These are phyloP conservation scores for Sebastes trivittatus DNA, from an alignment of 2,797 vertebrate genomes.

Conservation along the genomic window DNA sequence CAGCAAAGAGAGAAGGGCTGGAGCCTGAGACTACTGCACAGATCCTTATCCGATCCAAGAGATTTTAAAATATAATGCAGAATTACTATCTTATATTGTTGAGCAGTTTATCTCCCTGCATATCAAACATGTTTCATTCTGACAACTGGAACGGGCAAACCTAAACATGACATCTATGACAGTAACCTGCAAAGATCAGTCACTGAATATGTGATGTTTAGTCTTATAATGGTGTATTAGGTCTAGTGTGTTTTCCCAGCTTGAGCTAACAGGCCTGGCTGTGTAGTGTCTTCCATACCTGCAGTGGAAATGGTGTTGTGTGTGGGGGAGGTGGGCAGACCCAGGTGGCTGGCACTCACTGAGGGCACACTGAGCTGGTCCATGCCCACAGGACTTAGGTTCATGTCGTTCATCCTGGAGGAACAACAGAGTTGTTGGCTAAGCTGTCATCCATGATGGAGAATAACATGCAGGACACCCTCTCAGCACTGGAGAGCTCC, in stretches of 20 bases:
- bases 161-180: not conserved
- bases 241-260: not conserved
- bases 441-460: no score
- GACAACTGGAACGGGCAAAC: not conserved
- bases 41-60: no score
- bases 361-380: constrained; percentile 95
- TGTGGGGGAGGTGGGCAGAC: constrained; percentile 93
- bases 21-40: no score
- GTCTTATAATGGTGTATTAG: not conserved
- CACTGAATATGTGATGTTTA: no score
- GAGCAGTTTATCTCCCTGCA: no score
- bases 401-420: constrained; percentile 97
- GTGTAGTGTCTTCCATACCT: constrained; percentile 78
- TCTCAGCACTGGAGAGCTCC: no score
- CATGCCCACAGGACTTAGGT: constrained; percentile 97
- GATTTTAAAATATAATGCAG: not conserved
- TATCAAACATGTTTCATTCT: no score
- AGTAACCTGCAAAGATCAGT: not conserved
- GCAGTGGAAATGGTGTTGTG: constrained; percentile 91
- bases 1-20: not conserved
- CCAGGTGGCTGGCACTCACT: constrained; percentile 92
- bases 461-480: no score
- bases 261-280: not conserved
- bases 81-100: not conserved
- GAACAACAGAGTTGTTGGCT: not conserved